Evolutionary conservation across 2,888 invertebrate genomes (phyloP), one percentile per base, ranked within the genome.

Genomic region (Sarcophaga rosellei): DNA sequence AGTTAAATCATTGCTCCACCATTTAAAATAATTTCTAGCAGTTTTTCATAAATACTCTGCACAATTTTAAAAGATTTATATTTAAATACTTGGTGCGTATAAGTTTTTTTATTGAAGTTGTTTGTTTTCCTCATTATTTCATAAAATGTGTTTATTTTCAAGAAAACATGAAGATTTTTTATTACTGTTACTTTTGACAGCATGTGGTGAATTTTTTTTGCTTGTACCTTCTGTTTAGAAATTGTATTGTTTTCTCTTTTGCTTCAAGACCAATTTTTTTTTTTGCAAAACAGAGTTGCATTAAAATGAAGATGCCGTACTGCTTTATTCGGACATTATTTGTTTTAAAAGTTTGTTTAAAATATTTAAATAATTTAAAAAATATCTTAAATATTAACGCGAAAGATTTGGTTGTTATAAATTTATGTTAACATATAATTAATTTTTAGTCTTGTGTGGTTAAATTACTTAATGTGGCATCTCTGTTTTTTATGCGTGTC

Each of bases 1-100:
- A 89, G 90, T 90, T 90, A 89, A 89, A 88, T 89, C 88, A 53
- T 89, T 89, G 89, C 91, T 91, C 90, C 90, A 90, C 90, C 90
- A 90, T 91, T 91, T 91, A 85, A 88, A 91, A 53, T 90, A 91
- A 91, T 90, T 91, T 90, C 90, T 90, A 88, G 88, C 81, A 88
- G 90, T 89, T 90, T 89, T 90, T 89, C 88, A 21, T 80, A 88
- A 90, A 89, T 89, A 89, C 90, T 91, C 89, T 90, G 89, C 89
- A 89, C 87, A 89, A 88, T 83, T 87, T 89, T 88, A 87, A 89
- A 89, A 88, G 89, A 88, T 89, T 88, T 90, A 87, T 87, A 88
- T 86, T 88, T 83, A 88, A 88, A 88, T 88, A 89, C 86, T 89
- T 90, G 91, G 92, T 91, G 90, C 89, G 91, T 92, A 92, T 90